Percentiles rank a stretch among this genome's conserved stretches.
Evolutionary conservation across 2,888 invertebrate species (phyloP).

Genomic region (Clostera curtula): DNA sequence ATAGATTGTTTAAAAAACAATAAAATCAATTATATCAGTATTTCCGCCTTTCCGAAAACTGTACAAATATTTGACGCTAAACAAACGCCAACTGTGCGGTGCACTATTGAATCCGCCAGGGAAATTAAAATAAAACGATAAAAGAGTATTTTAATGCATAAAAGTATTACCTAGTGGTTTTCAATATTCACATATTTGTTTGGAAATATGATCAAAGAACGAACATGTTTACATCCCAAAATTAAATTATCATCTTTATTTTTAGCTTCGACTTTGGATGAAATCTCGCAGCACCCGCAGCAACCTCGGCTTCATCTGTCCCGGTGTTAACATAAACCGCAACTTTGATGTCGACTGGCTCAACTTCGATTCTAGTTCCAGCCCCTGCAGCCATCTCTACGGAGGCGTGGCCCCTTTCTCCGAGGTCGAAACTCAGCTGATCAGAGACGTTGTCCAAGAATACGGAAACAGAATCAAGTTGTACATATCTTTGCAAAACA

Average conservation of each 20-base stretch:
- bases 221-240: not conserved
- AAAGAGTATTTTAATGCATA: too few relatives aligned
- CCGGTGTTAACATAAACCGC: conserved; percentile 83
- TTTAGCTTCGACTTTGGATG: conserved; percentile 79
- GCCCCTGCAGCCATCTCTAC: conserved; percentile 78
- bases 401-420: conserved; percentile 78
- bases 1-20: too few relatives aligned
- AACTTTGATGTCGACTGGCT: conserved; percentile 85
- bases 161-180: too few relatives aligned
- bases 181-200: not conserved
- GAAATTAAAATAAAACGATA: too few relatives aligned
- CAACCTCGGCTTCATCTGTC: conserved; percentile 59
- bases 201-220: not conserved
- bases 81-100: too few relatives aligned
- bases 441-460: conserved; percentile 71
- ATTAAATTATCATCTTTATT: not conserved
- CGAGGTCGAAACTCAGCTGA: conserved; percentile 77
- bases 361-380: conserved; percentile 71
- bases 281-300: conserved; percentile 75
- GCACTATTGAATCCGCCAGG: too few relatives aligned
- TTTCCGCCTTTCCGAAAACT: too few relatives aligned
- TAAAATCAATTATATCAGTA: too few relatives aligned
- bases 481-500: conserved; percentile 86
- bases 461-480: conserved; percentile 65
- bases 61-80: too few relatives aligned